Base-by-base conservation (phyloP, 2,113 vertebrate species). In the Cacatua alba region DNA sequence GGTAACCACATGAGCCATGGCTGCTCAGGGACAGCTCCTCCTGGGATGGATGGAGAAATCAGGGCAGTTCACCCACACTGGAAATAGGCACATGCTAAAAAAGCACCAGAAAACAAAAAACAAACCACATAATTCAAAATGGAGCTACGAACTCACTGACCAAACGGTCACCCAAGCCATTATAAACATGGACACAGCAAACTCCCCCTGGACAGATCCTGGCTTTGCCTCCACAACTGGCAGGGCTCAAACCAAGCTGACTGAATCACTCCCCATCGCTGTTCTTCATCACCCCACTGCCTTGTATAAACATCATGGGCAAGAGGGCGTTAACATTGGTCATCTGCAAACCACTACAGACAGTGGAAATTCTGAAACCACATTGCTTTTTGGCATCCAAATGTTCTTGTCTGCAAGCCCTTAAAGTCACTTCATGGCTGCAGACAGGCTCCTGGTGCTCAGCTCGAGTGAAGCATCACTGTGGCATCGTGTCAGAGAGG, bases 1-100 rank as follows among this genome's bases (percentile, higher is more conserved):
- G 60, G 41, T 23, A 55, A 62, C 19, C 1, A 0, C 25, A 4
- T 0, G 4, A 63, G 25, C 5, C 1, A 6, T 28, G 24, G 60
- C 53, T 72, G 65, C 74, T 39, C 35, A 11, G 62, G 31, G 37
- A 8, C 37, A 37, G 7, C 20, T 85, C 51, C 26, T 74, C 44
- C 43, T 1, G 2, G 48, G 51, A 78, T 18, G 25, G n/a, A 65
- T 18, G 25, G n/a, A 65, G 28, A 19, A 63, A 77, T 76, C 2
- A 7, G 59, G 28, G 64, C 33, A 49, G 25, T 39, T 51, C 35
- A 20, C 4, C 24, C 23, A 9, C n/a, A 3, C 0, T 51, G 67
- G 70, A 43, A 87, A 75, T 0, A 59, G 24, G 5, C 33, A 64
- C 8, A 7, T 0, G 4, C 18, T 65, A 13, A 63, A 74, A 71